Percentiles rank a stretch among this genome's conserved stretches.
phyloP scores from a whole-genome alignment of 2,797 vertebrate species.

The Otolemur crassicaudatus region DNA sequence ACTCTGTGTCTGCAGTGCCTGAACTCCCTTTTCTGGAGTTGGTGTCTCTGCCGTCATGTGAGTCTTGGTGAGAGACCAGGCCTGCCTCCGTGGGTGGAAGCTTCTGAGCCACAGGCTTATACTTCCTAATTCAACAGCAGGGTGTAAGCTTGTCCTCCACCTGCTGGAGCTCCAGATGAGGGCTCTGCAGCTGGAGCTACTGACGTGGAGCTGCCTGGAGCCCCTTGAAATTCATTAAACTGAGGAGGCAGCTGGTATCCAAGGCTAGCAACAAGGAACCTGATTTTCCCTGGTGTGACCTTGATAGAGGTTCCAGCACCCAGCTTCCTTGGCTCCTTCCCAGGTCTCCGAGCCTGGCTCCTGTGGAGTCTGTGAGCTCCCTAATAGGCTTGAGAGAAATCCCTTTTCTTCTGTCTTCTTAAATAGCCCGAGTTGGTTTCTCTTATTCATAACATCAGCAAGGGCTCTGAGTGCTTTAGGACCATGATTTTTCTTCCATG shows the following conservation, averaged over 20 bases:
- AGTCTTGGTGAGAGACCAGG: background rate
- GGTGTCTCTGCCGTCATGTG: background rate
- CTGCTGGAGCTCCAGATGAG: background rate
- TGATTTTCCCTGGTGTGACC: background rate
- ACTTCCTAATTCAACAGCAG: background rate
- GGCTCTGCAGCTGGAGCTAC: background rate
- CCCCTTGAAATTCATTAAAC: background rate
- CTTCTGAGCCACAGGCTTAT: background rate
- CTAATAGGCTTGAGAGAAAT: background rate
- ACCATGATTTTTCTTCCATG: background rate
- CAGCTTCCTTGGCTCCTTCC: slow-evolving; percentile 37
- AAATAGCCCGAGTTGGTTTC: background rate
- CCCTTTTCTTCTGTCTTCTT: slow-evolving; percentile 40
- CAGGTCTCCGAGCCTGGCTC: background rate
- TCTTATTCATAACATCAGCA: background rate
- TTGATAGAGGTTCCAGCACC: slow-evolving; percentile 7
- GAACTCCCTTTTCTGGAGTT: background rate
- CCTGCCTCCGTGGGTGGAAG: background rate
- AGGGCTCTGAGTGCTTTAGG: background rate
- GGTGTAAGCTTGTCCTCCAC: accelerated
- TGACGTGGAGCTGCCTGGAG: background rate
- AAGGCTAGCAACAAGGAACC: background rate
- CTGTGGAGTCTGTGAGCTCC: slow-evolving; percentile 20
- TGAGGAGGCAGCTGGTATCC: background rate
- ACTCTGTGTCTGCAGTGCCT: background rate